phyloP scores from a whole-genome alignment of 2,888 invertebrate genomes.

The Pachycephus smyrnensis region DNA sequence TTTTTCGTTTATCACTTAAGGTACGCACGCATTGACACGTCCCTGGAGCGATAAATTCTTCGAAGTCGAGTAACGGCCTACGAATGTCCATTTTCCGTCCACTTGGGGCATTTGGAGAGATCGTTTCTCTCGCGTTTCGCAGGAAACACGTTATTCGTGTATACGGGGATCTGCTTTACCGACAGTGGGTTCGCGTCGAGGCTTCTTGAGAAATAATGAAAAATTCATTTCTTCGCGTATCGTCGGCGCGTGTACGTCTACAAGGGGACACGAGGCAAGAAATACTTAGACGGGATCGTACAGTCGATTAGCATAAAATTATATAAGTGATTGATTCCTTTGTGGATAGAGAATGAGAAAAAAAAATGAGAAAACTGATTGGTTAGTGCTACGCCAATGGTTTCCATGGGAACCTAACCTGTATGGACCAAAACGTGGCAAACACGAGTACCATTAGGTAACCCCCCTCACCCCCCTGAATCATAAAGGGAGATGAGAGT shows the following conservation, averaged over 20 bases:
- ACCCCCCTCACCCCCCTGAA: constrained; percentile 1
- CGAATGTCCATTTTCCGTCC: neutral
- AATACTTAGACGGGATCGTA: neutral
- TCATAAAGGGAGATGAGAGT: constrained; percentile 12
- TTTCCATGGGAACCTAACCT: constrained; percentile 51
- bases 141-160: neutral
- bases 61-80: neutral
- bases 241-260: neutral
- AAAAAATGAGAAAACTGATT: neutral
- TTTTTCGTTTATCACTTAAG: neutral
- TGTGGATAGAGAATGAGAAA: neutral
- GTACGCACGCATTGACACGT: neutral
- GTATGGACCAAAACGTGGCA: constrained; percentile 11
- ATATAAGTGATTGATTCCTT: neutral
- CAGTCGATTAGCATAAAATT: neutral
- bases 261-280: neutral
- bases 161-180: no score
- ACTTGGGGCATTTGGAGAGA: neutral
- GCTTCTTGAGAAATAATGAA: neutral
- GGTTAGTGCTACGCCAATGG: constrained; percentile 42
- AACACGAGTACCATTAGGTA: neutral
- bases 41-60: neutral
- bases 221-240: neutral
- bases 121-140: neutral
- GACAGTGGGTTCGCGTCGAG: neutral